A percentile compares a stretch with the other conserved stretches of the same genome.
phyloP scores from a whole-genome alignment of 2,797 vertebrate species.

The Propithecus deckenii region DNA sequence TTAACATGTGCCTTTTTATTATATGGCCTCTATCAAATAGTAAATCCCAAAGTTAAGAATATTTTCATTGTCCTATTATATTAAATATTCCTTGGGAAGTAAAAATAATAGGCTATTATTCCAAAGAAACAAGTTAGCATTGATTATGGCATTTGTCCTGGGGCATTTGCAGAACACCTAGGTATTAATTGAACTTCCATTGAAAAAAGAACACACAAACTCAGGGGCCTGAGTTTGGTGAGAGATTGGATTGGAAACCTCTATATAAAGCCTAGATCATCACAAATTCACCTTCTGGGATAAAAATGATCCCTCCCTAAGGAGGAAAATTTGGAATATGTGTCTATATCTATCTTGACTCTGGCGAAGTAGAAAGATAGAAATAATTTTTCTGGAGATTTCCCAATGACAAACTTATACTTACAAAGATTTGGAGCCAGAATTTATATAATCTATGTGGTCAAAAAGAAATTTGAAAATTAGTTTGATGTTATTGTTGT shows the following conservation, averaged over 20 bases:
- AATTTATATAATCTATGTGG: not conserved
- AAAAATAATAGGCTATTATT: not conserved
- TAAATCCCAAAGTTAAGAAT: not conserved
- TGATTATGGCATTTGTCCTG: not conserved
- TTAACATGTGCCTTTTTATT: not conserved
- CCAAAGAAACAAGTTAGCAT: not conserved
- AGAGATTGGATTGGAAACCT: not conserved
- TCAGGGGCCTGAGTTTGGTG: not conserved
- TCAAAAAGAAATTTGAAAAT: not conserved
- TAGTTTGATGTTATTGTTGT: not conserved
- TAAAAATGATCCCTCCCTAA: not conserved
- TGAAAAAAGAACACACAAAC: not conserved
- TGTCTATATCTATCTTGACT: not conserved
- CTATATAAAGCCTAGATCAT: not conserved
- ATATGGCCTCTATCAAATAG: no score
- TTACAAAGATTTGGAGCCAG: not conserved
- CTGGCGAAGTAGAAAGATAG: not conserved
- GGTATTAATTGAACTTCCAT: not conserved
- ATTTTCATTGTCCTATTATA: not conserved
- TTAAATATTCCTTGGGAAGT: not conserved
- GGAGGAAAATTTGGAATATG: not conserved
- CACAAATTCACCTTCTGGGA: not conserved
- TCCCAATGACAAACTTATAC: not conserved
- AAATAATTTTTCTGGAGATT: not conserved
- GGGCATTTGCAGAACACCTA: not conserved